Base-by-base conservation (phyloP, 2,113 vertebrate genomes). In the Phrynosoma platyrhinos region DNA sequence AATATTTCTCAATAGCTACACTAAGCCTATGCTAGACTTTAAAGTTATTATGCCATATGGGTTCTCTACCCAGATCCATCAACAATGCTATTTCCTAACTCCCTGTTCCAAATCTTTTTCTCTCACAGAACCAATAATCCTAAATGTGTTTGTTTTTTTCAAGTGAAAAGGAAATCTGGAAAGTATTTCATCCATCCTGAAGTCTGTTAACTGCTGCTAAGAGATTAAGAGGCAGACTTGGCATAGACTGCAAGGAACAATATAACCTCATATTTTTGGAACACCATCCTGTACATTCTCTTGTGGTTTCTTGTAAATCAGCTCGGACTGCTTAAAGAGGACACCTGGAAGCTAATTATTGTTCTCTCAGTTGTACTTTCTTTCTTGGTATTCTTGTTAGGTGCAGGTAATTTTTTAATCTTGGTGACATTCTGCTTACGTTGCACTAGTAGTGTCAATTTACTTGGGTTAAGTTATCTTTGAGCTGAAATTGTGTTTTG, bases 121-220 rank as follows among this genome's bases (percentile, higher is more conserved):
- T 20, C 20, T 83, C 32, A 27, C 55, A 76, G 36, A 40, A 76
- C 16, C 21, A 12, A 25, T 14, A 79, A 32, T 79, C 18, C 30
- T 8, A 20, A 79, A n/a, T 52, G 47, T 9, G 64, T 13, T 20
- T 79, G 18, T 23, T 40, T 32, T 78, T 78, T n/a, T 3, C 47
- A 42, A 47, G 66, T 32, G 13, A 42, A 53, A 74, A n/a, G 18
- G 42, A 75, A 64, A 74, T 74, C 32, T 90, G 85, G 69, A 30
- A 42, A 53, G 2, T 84, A 82, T 5, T 86, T 91, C 82, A 47
- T 77, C 87, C 30, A 27, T 42, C 6, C 76, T n/a, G 42, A 87
- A n/a, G 32, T 92, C 55, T 80, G 52, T 27, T 32, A 90, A 89
- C 87, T 90, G 89, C 62, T 92, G 58, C 2, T 14, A 10, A 47